phyloP scores from a whole-genome alignment of 2,888 invertebrate genomes.

The Macroteleia sp. region DNA sequence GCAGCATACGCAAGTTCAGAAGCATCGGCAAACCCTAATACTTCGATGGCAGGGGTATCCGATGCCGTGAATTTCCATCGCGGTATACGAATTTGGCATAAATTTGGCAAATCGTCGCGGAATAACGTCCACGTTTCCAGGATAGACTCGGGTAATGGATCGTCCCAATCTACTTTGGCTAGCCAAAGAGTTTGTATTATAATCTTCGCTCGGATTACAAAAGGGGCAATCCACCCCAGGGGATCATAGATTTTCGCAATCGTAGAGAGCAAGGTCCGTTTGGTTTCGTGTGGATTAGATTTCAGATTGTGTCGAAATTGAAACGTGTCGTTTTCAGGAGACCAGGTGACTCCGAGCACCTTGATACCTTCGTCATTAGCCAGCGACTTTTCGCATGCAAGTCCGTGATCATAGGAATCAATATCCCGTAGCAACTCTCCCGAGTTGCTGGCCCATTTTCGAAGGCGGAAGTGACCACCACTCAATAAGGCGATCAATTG shows the following conservation, averaged over 20 bases:
- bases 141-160: neutral
- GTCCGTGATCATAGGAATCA: too few relatives aligned
- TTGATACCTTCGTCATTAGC: neutral
- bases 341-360: neutral
- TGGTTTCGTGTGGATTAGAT: neutral
- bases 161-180: neutral
- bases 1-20: conserved; percentile 15
- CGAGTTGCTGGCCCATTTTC: conserved; percentile 18
- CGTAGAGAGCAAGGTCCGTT: neutral
- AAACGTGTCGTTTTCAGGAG: neutral
- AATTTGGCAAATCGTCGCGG: neutral
- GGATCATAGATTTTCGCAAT: neutral
- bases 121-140: neutral
- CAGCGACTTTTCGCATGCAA: too few relatives aligned
- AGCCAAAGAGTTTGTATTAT: neutral
- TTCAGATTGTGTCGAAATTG: neutral
- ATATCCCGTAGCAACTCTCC: conserved; percentile 5
- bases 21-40: conserved; percentile 12
- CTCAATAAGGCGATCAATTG: conserved; percentile 7
- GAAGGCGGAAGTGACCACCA: conserved; percentile 26
- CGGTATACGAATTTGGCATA: neutral
- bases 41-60: neutral
- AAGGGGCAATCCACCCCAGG: neutral
- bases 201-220: neutral
- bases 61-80: neutral